These are phyloP conservation scores for Zhuqinia jingwanae DNA, from an alignment of 2,888 invertebrate species.

Conservation along the genomic window DNA sequence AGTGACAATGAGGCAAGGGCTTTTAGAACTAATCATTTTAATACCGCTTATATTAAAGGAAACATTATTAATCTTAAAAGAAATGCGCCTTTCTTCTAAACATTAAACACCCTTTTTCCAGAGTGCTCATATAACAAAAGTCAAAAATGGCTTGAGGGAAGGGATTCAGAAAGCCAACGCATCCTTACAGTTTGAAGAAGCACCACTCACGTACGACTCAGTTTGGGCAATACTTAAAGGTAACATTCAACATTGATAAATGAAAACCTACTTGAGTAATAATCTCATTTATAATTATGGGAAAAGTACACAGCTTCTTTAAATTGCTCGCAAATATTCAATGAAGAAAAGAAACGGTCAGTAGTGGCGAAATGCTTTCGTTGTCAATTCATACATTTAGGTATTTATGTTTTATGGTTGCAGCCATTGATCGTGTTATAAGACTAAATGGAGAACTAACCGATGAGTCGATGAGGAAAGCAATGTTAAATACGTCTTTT, in stretches of 20 bases:
- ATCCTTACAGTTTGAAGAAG: slow-evolving; percentile 92
- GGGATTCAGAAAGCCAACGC: background rate
- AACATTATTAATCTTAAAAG: background rate
- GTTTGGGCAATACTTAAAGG: slow-evolving; percentile 99
- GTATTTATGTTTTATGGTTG: slow-evolving; percentile 3
- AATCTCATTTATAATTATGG: slow-evolving; percentile 6
- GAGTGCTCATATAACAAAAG: background rate
- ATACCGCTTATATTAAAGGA: background rate
- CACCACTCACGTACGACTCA: slow-evolving; percentile 98
- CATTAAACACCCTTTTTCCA: background rate
- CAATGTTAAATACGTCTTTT: slow-evolving; percentile 1
- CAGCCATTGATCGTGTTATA: background rate
- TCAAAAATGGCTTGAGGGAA: background rate
- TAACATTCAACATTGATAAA: slow-evolving; percentile 82
- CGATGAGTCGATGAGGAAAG: slow-evolving; percentile 16
- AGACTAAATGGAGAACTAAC: background rate
- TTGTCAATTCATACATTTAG: background rate
- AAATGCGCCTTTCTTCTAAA: too few species aligned
- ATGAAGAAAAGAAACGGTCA: background rate
- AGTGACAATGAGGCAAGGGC: background rate
- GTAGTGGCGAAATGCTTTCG: background rate
- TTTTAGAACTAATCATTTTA: background rate
- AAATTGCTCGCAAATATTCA: slow-evolving; percentile 32
- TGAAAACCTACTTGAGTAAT: background rate
- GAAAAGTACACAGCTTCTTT: background rate